A percentile compares a stretch with the other conserved stretches of the same genome.
phyloP scores from a whole-genome alignment of 2,888 invertebrate genomes.

The Flexamia atlantica region DNA sequence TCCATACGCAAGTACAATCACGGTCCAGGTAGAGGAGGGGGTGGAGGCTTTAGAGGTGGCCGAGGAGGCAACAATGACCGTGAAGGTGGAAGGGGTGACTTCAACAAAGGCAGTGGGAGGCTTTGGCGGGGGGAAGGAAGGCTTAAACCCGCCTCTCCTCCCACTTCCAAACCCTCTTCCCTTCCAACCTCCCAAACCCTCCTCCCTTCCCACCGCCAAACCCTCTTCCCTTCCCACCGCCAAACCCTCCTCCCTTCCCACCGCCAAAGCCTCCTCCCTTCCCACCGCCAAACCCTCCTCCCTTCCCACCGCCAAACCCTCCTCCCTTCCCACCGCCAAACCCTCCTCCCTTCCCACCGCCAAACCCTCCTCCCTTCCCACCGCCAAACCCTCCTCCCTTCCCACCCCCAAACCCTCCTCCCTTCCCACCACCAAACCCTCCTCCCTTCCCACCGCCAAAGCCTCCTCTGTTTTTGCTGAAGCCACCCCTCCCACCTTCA shows the following conservation, averaged over 20 bases:
- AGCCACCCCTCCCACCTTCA: neutral
- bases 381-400: constrained; percentile 14
- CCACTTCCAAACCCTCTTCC: too few species aligned
- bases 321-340: too few species aligned
- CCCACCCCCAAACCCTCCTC: neutral
- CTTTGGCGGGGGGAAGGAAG: neutral
- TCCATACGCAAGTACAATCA: neutral
- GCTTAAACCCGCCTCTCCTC: too few species aligned
- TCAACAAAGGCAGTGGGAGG: neutral
- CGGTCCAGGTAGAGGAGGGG: neutral
- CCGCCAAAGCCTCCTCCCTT: too few species aligned
- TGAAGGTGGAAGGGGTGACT: neutral
- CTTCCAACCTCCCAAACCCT: too few species aligned
- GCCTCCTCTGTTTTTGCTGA: neutral
- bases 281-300: too few species aligned
- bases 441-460: neutral
- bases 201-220: too few species aligned
- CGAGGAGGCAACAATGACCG: too few species aligned
- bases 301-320: too few species aligned
- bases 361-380: neutral
- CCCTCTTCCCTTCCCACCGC: too few species aligned
- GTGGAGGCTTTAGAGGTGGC: constrained; percentile 25
- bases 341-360: too few species aligned
- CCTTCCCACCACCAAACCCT: neutral
- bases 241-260: too few species aligned